phyloP scores from a whole-genome alignment of 23 tunicate species.

The Ascidia mentula region DNA sequence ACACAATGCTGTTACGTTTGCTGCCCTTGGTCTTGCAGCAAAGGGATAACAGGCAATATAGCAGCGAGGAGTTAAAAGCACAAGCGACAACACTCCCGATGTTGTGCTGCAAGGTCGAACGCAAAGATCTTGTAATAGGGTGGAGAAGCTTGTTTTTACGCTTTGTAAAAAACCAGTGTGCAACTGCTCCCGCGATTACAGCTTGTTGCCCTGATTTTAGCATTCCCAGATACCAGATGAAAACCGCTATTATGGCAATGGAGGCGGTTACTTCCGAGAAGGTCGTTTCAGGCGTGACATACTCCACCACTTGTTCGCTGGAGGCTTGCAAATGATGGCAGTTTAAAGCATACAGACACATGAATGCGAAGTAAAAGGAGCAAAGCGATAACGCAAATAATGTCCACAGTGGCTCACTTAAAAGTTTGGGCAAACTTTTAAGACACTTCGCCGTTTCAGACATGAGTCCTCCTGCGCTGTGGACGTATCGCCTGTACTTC shows the following conservation, averaged over 20 bases:
- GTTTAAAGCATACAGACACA: conserved; percentile 12
- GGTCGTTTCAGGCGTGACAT: background rate
- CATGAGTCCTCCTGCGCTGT: conserved; percentile 31
- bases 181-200: conserved; percentile 51
- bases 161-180: conserved; percentile 66
- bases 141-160: conserved; percentile 11
- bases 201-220: conserved; percentile 34
- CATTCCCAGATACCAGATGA: conserved; percentile 41
- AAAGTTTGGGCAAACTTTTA: conserved; percentile 37
- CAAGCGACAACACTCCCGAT: conserved; percentile 59
- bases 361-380: conserved; percentile 12
- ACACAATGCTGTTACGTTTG: conserved; percentile 1
- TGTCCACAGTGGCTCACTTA: conserved; percentile 62
- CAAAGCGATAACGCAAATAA: background rate
- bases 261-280: background rate
- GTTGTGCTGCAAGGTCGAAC: conserved; percentile 23
- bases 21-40: background rate
- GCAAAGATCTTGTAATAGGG: conserved; percentile 41
- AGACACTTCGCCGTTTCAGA: conserved; percentile 43
- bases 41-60: background rate
- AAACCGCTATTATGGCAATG: background rate
- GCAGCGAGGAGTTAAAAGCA: conserved; percentile 22
- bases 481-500: background rate
- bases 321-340: conserved; percentile 31
- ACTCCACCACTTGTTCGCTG: background rate